Conservation (phyloP, 2,113 vertebrate genomes). For the Mirza zaza region DNA sequence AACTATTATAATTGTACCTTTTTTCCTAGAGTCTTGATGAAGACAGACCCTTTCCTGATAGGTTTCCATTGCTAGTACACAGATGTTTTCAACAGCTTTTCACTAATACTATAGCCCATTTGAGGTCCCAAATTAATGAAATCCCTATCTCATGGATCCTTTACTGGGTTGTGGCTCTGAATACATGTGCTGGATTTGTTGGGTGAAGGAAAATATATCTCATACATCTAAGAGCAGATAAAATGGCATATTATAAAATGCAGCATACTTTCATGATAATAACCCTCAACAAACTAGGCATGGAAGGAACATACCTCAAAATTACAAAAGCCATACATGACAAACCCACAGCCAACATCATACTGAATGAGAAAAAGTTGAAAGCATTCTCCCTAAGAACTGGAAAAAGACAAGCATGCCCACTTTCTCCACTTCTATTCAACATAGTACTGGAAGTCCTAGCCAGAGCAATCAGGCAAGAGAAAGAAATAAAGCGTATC, state of each 20-base stretch:
- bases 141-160: neutral
- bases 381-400: too few relatives aligned
- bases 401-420: too few relatives aligned
- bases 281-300: too few relatives aligned
- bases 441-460: too few relatives aligned
- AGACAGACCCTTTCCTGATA: neutral
- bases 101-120: neutral
- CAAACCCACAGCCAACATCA: too few relatives aligned
- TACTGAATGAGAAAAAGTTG: too few relatives aligned
- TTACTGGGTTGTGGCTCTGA: neutral
- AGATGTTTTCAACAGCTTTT: neutral
- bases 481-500: too few relatives aligned
- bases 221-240: neutral
- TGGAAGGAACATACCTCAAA: too few relatives aligned
- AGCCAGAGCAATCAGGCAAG: too few relatives aligned
- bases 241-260: neutral
- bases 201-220: neutral
- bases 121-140: constrained; percentile 21
- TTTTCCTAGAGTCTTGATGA: neutral
- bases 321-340: too few relatives aligned
- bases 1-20: neutral
- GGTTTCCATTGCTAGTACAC: neutral
- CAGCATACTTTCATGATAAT: too few relatives aligned
- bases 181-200: neutral
- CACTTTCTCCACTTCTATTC: too few relatives aligned